A percentile compares a stretch with the other conserved stretches of the same genome.
These are phyloP conservation scores for Atta texana DNA, from an alignment of 1,140 invertebrate species.

Conservation along the genomic window DNA sequence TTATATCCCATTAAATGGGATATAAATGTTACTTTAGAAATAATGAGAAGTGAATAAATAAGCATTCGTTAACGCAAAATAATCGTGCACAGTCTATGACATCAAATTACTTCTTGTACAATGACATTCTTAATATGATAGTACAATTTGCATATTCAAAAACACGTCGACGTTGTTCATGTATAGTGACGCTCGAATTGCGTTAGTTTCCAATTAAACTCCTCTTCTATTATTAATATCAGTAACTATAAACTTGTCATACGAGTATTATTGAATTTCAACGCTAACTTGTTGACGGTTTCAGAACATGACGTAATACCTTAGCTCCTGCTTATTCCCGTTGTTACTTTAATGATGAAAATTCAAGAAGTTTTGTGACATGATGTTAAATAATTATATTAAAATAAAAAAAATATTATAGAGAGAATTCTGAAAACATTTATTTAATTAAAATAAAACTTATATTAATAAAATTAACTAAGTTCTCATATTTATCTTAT, in stretches of 20 bases:
- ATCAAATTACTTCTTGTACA: constrained; percentile 2
- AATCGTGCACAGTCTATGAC: neutral
- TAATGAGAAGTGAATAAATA: constrained; percentile 20
- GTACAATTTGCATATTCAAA: constrained; percentile 45
- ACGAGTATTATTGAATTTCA: constrained; percentile 62
- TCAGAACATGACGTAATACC: constrained; percentile 31
- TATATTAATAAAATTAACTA: neutral
- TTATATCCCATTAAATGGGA: neutral
- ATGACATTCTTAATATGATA: constrained; percentile 13
- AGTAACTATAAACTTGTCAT: constrained; percentile 51
- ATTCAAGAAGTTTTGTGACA: neutral
- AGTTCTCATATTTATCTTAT: neutral
- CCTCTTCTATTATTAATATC: constrained; percentile 60
- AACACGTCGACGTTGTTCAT: constrained; percentile 15
- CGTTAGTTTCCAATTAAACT: constrained; percentile 53
- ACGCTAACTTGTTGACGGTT: constrained; percentile 54
- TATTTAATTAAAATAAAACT: neutral
- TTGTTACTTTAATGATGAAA: constrained; percentile 36
- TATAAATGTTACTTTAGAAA: constrained; percentile 29
- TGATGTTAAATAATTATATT: neutral
- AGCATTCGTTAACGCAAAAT: constrained; percentile 10
- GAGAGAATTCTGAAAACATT: neutral
- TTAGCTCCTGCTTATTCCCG: constrained; percentile 1
- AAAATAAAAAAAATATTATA: neutral
- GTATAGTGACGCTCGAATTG: constrained; percentile 23